These are phyloP conservation scores for Ophion ventricosus DNA, from an alignment of 2,888 invertebrate species.

Conservation along the genomic window DNA sequence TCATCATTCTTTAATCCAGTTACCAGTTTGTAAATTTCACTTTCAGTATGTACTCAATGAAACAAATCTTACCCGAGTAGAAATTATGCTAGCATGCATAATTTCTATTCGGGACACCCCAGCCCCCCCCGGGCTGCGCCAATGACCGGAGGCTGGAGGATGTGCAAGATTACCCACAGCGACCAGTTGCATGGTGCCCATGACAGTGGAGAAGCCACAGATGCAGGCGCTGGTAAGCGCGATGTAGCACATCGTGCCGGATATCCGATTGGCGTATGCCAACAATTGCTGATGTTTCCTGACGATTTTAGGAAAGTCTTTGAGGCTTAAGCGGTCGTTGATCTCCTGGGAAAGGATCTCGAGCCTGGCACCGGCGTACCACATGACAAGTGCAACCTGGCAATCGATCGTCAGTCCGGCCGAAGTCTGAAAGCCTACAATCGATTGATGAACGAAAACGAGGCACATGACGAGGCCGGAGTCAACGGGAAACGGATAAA, in stretches of 20 bases:
- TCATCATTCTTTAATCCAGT: no score
- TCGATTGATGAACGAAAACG: slow-evolving; percentile 69
- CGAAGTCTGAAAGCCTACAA: slow-evolving; percentile 66
- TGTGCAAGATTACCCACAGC: slow-evolving; percentile 56
- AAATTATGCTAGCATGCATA: no score
- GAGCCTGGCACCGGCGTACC: slow-evolving; percentile 70
- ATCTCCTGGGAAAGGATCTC: slow-evolving; percentile 59
- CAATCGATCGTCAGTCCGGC: slow-evolving; percentile 68
- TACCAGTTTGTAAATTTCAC: no score
- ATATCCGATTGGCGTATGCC: slow-evolving; percentile 56
- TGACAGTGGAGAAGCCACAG: slow-evolving; percentile 56
- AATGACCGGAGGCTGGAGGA: background rate
- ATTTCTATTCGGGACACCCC: no score
- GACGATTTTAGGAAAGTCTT: slow-evolving; percentile 26
- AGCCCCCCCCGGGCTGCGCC: no score
- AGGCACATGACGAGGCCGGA: slow-evolving; percentile 29
- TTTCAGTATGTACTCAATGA: no score
- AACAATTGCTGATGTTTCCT: slow-evolving; percentile 50
- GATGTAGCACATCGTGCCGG: slow-evolving; percentile 58
- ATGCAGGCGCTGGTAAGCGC: slow-evolving; percentile 41
- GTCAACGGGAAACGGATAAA: slow-evolving; percentile 65
- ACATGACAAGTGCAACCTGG: slow-evolving; percentile 67
- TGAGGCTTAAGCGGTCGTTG: background rate
- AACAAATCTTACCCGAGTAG: no score
- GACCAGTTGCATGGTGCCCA: slow-evolving; percentile 65